Percentiles rank a stretch among this genome's conserved stretches.
Conservation (phyloP, 2,888 invertebrate genomes). For the Hetaerina titia region DNA sequence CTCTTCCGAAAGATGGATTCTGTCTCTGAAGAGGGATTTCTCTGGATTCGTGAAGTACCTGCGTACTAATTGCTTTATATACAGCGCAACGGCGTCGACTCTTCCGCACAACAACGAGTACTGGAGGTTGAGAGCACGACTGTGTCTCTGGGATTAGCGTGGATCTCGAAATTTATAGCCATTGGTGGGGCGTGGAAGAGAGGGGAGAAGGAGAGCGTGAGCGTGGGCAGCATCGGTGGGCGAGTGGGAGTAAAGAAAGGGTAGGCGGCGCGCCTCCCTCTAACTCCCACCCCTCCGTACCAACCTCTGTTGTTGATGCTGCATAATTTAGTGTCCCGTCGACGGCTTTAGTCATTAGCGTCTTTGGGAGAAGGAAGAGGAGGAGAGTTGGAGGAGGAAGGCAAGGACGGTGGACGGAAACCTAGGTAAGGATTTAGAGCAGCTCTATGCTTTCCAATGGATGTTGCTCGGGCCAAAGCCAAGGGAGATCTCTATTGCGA, state of each 20-base stretch:
- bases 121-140: neutral
- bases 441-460: neutral
- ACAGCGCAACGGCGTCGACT: neutral
- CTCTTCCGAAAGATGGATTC: too few relatives aligned
- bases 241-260: neutral
- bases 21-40: neutral
- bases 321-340: conserved; percentile 8
- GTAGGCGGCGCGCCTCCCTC: neutral
- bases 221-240: neutral
- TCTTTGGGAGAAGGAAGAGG: neutral
- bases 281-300: neutral
- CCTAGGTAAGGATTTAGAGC: neutral
- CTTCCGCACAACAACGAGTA: neutral
- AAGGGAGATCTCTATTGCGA: too few relatives aligned
- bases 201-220: neutral
- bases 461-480: too few relatives aligned
- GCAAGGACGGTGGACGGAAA: too few relatives aligned
- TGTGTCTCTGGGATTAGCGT: too few relatives aligned
- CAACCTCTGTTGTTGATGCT: neutral
- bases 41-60: neutral
- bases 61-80: neutral
- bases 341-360: conserved; percentile 19
- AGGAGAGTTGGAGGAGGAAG: neutral
- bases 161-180: too few relatives aligned
- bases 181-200: neutral